Conservation (phyloP, 2,888 invertebrate genomes). For the Suillia variegata region DNA sequence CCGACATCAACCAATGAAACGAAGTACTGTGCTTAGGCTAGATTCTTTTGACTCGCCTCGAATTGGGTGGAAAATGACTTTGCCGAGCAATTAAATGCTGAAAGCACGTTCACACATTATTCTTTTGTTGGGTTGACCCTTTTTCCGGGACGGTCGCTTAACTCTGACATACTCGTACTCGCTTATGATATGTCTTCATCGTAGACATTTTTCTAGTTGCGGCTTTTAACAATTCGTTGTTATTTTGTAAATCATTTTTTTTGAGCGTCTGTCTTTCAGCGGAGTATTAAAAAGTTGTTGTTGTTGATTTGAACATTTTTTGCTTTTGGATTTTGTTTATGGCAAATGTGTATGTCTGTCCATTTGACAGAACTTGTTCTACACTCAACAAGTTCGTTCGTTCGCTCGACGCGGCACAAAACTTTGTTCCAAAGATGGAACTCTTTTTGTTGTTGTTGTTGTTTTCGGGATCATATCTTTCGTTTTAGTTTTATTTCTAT, state of each 20-base stretch:
- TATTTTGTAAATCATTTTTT: background rate
- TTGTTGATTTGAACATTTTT: background rate
- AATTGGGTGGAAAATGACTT: background rate
- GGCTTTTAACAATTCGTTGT: background rate
- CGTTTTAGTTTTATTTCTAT: slow-evolving; percentile 9
- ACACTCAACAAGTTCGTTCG: slow-evolving; percentile 4
- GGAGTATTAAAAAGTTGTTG: background rate
- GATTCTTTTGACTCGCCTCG: too few relatives aligned
- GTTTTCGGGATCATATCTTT: background rate
- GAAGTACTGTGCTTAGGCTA: too few relatives aligned
- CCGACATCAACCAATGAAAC: too few relatives aligned
- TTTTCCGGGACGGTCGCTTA: background rate
- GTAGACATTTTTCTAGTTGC: slow-evolving; percentile 1
- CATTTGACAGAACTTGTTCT: slow-evolving; percentile 5
- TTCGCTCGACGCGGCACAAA: background rate
- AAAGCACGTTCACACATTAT: slow-evolving; percentile 1
- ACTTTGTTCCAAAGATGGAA: too few relatives aligned
- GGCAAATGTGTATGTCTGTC: background rate
- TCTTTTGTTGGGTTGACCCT: background rate
- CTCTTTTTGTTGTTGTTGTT: background rate
- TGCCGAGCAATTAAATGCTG: slow-evolving; percentile 2
- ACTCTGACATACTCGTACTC: background rate
- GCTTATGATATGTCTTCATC: background rate
- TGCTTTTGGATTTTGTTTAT: background rate
- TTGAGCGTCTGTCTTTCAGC: background rate